Conservation (phyloP, 2,113 vertebrate genomes). For the Pituophis catenifer region DNA sequence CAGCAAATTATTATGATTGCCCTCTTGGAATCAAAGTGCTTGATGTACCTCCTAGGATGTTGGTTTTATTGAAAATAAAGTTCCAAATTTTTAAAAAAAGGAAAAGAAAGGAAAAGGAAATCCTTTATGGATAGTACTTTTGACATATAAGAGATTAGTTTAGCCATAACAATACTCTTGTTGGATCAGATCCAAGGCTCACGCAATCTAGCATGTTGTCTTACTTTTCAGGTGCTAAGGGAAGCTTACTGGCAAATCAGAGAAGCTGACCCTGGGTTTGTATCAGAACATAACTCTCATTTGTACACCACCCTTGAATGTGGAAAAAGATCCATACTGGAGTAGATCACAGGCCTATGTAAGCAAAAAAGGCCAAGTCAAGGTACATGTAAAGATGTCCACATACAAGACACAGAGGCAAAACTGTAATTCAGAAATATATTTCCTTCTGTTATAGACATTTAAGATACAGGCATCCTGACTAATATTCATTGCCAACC, state of each 20-base stretch:
- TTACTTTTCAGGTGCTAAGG: neutral
- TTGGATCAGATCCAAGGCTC: neutral
- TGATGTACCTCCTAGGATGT: neutral
- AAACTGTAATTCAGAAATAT: neutral
- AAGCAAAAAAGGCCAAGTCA: neutral
- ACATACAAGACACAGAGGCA: neutral
- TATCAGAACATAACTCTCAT: neutral
- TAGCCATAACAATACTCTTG: slow-evolving; percentile 19
- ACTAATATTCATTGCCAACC: neutral
- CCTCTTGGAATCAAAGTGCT: slow-evolving; percentile 1
- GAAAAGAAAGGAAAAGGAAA: rapidly evolving
- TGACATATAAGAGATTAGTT: slow-evolving; percentile 4
- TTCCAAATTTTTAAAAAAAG: neutral
- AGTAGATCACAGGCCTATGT: neutral
- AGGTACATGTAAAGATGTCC: neutral
- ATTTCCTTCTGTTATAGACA: neutral
- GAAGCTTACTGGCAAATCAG: neutral
- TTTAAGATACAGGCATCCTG: neutral
- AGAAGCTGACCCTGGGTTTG: neutral
- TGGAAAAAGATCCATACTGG: neutral
- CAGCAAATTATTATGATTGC: rapidly evolving
- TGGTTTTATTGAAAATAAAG: slow-evolving; percentile 1
- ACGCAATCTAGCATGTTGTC: neutral
- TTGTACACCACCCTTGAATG: neutral
- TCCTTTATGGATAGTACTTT: slow-evolving; percentile 14